These are phyloP conservation scores for Trochalopteron elliotii DNA, from an alignment of 2,113 vertebrate species.

Conservation along the genomic window DNA sequence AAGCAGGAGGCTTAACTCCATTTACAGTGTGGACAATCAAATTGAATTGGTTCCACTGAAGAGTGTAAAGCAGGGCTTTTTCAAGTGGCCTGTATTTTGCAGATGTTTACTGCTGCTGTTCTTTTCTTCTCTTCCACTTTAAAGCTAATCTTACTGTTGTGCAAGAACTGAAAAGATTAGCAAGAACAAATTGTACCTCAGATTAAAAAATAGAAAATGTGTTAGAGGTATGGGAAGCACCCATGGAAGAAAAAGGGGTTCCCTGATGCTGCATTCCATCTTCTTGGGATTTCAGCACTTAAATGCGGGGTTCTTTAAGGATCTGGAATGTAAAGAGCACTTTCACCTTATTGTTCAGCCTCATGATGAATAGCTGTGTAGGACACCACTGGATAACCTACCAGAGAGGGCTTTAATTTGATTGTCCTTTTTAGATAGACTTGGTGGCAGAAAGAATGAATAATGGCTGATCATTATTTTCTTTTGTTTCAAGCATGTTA, in stretches of 20 bases:
- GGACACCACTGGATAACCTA: neutral
- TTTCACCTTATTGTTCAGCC: neutral
- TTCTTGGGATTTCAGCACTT: neutral
- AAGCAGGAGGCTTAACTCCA: neutral
- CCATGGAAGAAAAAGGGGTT: neutral
- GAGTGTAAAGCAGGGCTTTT: neutral
- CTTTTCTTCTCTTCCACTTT: neutral
- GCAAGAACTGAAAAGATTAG: neutral
- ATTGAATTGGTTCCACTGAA: neutral
- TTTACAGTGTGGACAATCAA: neutral
- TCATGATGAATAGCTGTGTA: neutral
- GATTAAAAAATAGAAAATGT: neutral
- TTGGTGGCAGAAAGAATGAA: neutral
- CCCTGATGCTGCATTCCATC: neutral
- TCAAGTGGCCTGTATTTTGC: neutral
- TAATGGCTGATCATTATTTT: neutral
- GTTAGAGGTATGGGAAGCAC: neutral
- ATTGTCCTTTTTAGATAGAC: neutral
- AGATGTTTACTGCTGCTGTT: neutral
- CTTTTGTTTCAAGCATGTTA: conserved; percentile 22
- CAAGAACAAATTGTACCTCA: neutral
- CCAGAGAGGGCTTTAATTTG: neutral
- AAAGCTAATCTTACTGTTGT: neutral
- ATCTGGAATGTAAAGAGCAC: neutral
- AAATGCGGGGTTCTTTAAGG: neutral